Evolutionary conservation across 1,140 invertebrate species (phyloP).

Genomic region (Temnothorax nylanderi): DNA sequence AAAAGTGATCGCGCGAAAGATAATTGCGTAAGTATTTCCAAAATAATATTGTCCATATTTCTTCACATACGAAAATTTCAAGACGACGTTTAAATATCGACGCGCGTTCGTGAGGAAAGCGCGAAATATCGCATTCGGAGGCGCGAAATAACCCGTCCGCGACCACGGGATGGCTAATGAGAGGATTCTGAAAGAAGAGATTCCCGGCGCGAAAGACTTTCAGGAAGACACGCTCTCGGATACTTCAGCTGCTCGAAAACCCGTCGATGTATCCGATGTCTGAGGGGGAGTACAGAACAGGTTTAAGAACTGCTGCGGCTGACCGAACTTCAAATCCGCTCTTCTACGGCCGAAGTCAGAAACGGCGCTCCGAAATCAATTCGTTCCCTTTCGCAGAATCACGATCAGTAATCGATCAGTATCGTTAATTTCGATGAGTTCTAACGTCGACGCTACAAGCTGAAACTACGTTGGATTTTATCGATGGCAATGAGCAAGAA

Average conservation of each 20-base stretch:
- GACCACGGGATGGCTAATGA: not conserved
- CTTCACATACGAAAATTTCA: not conserved
- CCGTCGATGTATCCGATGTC: slow-evolving; percentile 68
- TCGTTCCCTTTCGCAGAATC: not conserved
- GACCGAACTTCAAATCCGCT: slow-evolving; percentile 73
- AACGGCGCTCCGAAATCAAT: slow-evolving; percentile 48
- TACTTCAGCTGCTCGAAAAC: slow-evolving; percentile 67
- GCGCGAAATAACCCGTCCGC: slow-evolving; percentile 14
- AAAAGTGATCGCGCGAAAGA: not conserved
- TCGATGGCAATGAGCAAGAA: not conserved
- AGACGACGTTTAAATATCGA: not conserved
- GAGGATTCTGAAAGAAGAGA: not conserved
- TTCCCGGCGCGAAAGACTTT: slow-evolving; percentile 23
- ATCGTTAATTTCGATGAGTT: slow-evolving; percentile 1
- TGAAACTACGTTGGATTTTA: not conserved
- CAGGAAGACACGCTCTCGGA: slow-evolving; percentile 50
- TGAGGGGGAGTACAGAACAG: slow-evolving; percentile 73
- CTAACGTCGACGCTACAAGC: not conserved
- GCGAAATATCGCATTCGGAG: not conserved
- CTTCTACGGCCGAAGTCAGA: slow-evolving; percentile 58
- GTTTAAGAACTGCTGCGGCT: slow-evolving; percentile 68
- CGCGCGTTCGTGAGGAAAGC: not conserved
- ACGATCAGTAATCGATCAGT: not conserved
- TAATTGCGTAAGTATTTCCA: not conserved
- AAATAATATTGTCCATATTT: not conserved